A percentile compares a stretch with the other conserved stretches of the same genome.
Evolutionary conservation across 2,113 vertebrate species (phyloP).

Genomic region (Origma solitaria): DNA sequence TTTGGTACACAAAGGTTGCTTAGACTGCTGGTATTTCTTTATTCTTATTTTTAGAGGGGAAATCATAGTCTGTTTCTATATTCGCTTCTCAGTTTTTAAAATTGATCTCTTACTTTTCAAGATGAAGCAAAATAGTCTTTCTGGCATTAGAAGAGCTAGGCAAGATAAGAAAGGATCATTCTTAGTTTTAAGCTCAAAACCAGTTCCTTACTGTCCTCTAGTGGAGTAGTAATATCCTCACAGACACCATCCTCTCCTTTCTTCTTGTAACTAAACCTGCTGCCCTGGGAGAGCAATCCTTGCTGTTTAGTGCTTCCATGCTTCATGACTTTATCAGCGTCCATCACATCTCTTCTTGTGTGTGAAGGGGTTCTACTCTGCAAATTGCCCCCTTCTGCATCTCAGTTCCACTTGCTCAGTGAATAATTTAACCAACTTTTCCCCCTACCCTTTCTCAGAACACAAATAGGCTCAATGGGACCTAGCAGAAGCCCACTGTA

Average conservation of each 20-base stretch:
- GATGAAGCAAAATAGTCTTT: background rate
- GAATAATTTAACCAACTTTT: background rate
- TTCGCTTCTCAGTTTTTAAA: background rate
- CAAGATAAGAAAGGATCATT: background rate
- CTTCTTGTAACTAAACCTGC: background rate
- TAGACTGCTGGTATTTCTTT: background rate
- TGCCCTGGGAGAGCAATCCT: background rate
- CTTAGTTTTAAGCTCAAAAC: background rate
- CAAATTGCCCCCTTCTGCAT: background rate
- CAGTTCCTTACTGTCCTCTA: constrained; percentile 46
- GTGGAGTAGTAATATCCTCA: background rate
- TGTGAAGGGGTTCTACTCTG: background rate
- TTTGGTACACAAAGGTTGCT: background rate
- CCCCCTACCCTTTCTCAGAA: background rate
- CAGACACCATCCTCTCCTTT: background rate
- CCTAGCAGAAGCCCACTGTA: background rate
- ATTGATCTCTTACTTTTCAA: background rate
- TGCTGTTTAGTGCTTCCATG: background rate
- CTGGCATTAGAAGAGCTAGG: background rate
- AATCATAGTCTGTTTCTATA: background rate
- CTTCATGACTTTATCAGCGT: background rate
- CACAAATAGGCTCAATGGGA: rapidly evolving
- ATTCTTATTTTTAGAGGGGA: background rate
- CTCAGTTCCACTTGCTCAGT: background rate
- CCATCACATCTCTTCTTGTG: background rate